These are phyloP conservation scores for Andrena praecox DNA, from an alignment of 2,888 invertebrate genomes.

Conservation along the genomic window DNA sequence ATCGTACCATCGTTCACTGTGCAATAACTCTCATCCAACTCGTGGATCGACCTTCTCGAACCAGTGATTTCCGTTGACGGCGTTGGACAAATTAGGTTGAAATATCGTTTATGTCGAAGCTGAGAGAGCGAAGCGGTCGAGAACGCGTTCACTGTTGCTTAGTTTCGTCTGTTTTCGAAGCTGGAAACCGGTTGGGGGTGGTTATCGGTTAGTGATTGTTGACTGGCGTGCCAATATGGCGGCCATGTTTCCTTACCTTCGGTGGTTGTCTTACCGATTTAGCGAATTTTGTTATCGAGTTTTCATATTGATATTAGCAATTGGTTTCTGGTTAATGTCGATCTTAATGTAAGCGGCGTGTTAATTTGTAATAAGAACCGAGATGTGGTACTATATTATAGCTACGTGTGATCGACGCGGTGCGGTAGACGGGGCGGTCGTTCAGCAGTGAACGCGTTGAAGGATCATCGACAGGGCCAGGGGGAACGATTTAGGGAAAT, in stretches of 20 bases:
- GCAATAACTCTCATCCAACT: slow-evolving; percentile 62
- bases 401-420: background rate
- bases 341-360: background rate
- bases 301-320: slow-evolving; percentile 13
- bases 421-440: background rate
- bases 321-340: background rate
- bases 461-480: background rate
- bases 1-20: slow-evolving; percentile 55
- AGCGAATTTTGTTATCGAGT: slow-evolving; percentile 20
- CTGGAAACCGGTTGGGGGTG: background rate
- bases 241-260: slow-evolving; percentile 3
- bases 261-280: slow-evolving; percentile 13
- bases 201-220: slow-evolving; percentile 13
- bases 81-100: slow-evolving; percentile 11
- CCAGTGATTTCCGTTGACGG: slow-evolving; percentile 31
- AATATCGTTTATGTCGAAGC: slow-evolving; percentile 25
- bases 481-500: slow-evolving; percentile 9
- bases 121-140: slow-evolving; percentile 7
- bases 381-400: background rate
- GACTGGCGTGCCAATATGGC: background rate
- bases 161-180: slow-evolving; percentile 7
- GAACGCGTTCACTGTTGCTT: slow-evolving; percentile 54
- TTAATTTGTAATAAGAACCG: background rate
- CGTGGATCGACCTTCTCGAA: slow-evolving; percentile 41
- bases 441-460: slow-evolving; percentile 41